Evolutionary conservation across 2,797 vertebrate genomes (phyloP), one percentile per base, ranked within the genome.

Genomic region (Uromys caudimaculatus): DNA sequence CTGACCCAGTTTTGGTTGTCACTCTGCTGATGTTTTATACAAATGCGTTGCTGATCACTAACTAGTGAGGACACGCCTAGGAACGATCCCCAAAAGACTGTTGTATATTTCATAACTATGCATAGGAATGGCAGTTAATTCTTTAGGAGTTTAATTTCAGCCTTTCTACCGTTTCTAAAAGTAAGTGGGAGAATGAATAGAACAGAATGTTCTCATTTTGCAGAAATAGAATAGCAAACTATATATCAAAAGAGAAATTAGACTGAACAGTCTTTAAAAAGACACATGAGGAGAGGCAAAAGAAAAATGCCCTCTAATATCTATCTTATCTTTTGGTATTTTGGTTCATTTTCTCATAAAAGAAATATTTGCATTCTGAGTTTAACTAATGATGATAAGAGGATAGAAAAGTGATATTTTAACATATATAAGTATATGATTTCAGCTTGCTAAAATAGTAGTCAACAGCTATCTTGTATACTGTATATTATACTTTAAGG

Each of bases 141-240:
- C 94, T 87, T 95, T 95, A 96, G 44, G 76, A 97, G 90, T 97
- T 96, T 98, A 97, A 96, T 97, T 97, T 97, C 67, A 96, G 96
- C 7, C 4, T 96, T 94, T 97, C 32, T 76, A 50, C 58, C 94
- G 2, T 95, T 97, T 89, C 84, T 97, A 96, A 97, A 96, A 97
- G 97, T 97, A 97, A 98, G 91, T 90, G 21, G 64, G 35, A 97
- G 8, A 62, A 95, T 93, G 23, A 92, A 96, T 94, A 97, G 97
- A 97, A 82, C 90, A 91, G 35, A 95, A 78, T 91, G 94, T 97
- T 96, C 88, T 98, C 97, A 96, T 97, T 86, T 89, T 96, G 38
- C 75, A 97, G 96, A 97, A 97, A 96, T 97, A 97, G 96, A 97
- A 90, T 88, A 95, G 96, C 94, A 97, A 96, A 97, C 86, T 95